Conservation (phyloP, 2,113 vertebrate genomes). For the Tachycineta bicolor region DNA sequence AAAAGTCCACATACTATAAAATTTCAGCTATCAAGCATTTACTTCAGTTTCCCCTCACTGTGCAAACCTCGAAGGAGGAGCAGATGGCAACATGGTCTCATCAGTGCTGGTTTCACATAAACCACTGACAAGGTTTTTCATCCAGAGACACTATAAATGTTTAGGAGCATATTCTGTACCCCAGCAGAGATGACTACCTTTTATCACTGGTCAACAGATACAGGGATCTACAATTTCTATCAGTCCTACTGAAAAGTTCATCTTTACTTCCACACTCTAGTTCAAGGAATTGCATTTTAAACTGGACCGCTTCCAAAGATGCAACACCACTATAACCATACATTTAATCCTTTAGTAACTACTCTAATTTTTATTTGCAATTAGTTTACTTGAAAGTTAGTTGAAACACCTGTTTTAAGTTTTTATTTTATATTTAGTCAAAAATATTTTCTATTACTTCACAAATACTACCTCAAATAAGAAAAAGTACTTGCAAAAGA, state of each 20-base stretch:
- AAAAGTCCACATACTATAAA: neutral
- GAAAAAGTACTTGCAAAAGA: constrained; percentile 22
- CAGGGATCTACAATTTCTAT: neutral
- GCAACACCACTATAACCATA: neutral
- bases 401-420: neutral
- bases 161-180: neutral
- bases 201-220: neutral
- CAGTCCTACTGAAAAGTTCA: constrained; percentile 11
- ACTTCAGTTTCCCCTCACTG: neutral
- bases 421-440: neutral
- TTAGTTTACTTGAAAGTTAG: neutral
- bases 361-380: neutral
- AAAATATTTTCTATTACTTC: constrained; percentile 29
- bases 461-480: constrained; percentile 41
- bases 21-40: neutral
- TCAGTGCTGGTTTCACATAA: neutral
- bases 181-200: neutral
- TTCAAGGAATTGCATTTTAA: neutral
- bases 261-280: neutral
- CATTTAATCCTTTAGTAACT: constrained; percentile 25
- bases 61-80: neutral
- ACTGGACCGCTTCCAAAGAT: neutral
- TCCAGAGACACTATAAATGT: neutral
- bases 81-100: neutral
- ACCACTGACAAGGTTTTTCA: neutral